phyloP scores from a whole-genome alignment of 2,113 vertebrate species.

The Gallinago undulata region DNA sequence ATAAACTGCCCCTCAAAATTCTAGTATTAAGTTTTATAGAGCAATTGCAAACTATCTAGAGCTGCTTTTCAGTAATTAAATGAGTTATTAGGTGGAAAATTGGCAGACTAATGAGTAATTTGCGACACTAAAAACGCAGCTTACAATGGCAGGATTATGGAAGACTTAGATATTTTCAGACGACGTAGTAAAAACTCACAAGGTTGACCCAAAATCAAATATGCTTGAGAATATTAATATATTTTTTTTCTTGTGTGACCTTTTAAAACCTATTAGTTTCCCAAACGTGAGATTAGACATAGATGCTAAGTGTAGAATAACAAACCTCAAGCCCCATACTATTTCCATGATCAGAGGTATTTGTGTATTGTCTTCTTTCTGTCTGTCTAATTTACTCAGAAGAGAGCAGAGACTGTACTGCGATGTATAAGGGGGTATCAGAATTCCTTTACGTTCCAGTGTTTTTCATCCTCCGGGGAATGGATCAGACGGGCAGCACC shows the following conservation, averaged over 20 bases:
- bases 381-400: neutral
- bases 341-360: neutral
- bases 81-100: constrained; percentile 59
- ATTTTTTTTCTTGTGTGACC: neutral
- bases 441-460: constrained; percentile 25
- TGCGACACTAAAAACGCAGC: constrained; percentile 7
- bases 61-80: constrained; percentile 53
- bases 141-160: constrained; percentile 6
- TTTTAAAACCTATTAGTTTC: neutral
- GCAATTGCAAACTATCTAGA: constrained; percentile 54
- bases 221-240: neutral
- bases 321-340: neutral
- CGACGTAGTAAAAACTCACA: neutral
- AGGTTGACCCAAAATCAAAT: neutral
- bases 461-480: constrained; percentile 25
- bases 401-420: neutral
- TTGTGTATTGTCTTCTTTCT: neutral
- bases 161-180: constrained; percentile 24
- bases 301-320: neutral
- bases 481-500: constrained; percentile 9
- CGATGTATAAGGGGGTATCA: neutral
- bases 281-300: neutral
- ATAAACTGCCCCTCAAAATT: neutral
- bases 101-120: constrained; percentile 27
- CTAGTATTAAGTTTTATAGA: constrained; percentile 20